These are phyloP conservation scores for Ifrita kowaldi DNA, from an alignment of 2,113 vertebrate genomes.

Conservation along the genomic window DNA sequence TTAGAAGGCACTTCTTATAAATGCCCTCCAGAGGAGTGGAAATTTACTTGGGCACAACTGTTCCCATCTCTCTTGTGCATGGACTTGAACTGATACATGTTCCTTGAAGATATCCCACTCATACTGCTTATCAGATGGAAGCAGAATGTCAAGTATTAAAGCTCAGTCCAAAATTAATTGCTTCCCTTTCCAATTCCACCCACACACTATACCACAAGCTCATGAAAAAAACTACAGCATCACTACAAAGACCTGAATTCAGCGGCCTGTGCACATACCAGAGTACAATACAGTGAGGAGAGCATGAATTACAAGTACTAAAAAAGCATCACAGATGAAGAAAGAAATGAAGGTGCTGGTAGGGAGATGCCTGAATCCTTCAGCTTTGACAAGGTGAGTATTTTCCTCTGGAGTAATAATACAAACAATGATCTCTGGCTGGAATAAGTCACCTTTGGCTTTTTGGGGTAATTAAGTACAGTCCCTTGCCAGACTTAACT, in stretches of 20 bases:
- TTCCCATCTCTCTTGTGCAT: neutral
- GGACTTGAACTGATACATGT: neutral
- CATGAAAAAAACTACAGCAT: slow-evolving; percentile 18
- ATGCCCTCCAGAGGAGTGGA: neutral
- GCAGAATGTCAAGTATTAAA: slow-evolving; percentile 57
- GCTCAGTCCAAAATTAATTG: slow-evolving; percentile 55
- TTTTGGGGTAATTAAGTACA: neutral
- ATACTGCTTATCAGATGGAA: slow-evolving; percentile 44
- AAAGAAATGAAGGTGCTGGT: neutral
- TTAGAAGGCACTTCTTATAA: neutral
- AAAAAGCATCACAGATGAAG: neutral
- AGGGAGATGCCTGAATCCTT: neutral
- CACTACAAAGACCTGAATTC: slow-evolving; percentile 27
- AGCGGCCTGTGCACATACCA: neutral
- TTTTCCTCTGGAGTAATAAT: neutral
- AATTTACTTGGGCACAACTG: slow-evolving; percentile 30
- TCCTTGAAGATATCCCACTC: slow-evolving; percentile 37
- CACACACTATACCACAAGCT: slow-evolving; percentile 13
- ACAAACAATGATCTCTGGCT: neutral
- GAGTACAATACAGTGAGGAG: neutral
- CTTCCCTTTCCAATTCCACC: slow-evolving; percentile 53
- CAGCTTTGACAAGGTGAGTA: neutral
- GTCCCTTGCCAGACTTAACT: neutral
- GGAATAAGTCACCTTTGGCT: neutral
- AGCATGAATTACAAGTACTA: slow-evolving; percentile 32